These are phyloP conservation scores for Pteria penguin DNA, from an alignment of 2,888 invertebrate genomes.

Conservation along the genomic window DNA sequence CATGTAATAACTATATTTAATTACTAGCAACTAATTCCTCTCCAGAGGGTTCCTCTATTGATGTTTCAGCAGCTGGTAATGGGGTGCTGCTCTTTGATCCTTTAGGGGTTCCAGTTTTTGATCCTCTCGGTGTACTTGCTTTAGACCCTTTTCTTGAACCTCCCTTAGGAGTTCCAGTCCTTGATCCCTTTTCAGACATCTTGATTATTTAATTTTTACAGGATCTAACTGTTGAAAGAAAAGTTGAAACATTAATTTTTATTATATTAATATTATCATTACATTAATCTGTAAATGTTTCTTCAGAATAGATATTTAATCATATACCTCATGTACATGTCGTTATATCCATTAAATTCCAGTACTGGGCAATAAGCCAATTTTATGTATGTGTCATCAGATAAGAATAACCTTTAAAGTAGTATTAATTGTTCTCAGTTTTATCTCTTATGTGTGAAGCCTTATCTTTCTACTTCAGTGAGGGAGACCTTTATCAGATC, in stretches of 20 bases:
- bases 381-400: no score
- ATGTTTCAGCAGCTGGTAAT: slow-evolving; percentile 46
- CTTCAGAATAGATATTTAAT: no score
- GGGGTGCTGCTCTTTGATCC: slow-evolving; percentile 68
- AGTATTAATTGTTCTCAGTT: no score
- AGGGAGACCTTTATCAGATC: no score
- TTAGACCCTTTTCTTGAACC: slow-evolving; percentile 51
- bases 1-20: no score
- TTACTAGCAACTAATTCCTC: slow-evolving; percentile 37
- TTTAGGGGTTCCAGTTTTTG: slow-evolving; percentile 68
- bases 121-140: slow-evolving; percentile 55
- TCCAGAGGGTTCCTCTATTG: slow-evolving; percentile 49
- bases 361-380: no score
- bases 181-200: slow-evolving; percentile 66
- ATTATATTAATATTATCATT: background rate
- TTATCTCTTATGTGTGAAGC: no score
- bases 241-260: background rate
- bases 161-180: slow-evolving; percentile 56
- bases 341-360: no score
- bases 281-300: background rate
- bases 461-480: no score
- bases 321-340: no score
- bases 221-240: background rate
- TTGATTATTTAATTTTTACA: background rate
- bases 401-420: no score